Evolutionary conservation across 2,797 vertebrate species (phyloP).

Genomic region (Thalassophryne amazonica): DNA sequence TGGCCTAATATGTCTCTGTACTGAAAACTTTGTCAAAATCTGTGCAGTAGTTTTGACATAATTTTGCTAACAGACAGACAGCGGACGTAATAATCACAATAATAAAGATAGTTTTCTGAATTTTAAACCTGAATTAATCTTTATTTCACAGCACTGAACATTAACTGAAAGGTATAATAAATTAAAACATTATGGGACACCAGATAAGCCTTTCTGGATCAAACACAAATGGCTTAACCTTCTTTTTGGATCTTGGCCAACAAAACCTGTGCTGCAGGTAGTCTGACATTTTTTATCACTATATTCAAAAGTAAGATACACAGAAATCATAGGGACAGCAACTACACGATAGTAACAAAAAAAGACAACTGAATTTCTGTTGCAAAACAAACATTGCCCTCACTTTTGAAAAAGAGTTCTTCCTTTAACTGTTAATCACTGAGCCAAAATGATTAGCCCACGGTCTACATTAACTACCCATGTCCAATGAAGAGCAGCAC

Average conservation of each 20-base stretch:
- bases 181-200: conserved; percentile 11
- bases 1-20: no score
- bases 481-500: conserved; percentile 65
- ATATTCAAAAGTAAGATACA: conserved; percentile 25
- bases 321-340: not conserved
- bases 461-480: conserved; percentile 54
- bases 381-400: conserved; percentile 49
- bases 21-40: no score
- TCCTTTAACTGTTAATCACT: conserved; percentile 66
- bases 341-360: not conserved
- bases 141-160: not conserved
- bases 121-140: conserved; percentile 1
- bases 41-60: no score
- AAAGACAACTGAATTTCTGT: conserved; percentile 5
- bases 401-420: conserved; percentile 37
- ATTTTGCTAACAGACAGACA: no score
- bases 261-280: conserved; percentile 5
- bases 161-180: conserved; percentile 1
- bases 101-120: no score
- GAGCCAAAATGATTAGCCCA: conserved; percentile 59
- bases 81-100: no score
- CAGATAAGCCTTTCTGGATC: conserved; percentile 27
- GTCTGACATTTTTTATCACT: conserved; percentile 8
- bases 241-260: conserved; percentile 8
- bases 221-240: conserved; percentile 15